Evolutionary conservation across 2,888 invertebrate genomes (phyloP).

Genomic region (Andricus curvator): DNA sequence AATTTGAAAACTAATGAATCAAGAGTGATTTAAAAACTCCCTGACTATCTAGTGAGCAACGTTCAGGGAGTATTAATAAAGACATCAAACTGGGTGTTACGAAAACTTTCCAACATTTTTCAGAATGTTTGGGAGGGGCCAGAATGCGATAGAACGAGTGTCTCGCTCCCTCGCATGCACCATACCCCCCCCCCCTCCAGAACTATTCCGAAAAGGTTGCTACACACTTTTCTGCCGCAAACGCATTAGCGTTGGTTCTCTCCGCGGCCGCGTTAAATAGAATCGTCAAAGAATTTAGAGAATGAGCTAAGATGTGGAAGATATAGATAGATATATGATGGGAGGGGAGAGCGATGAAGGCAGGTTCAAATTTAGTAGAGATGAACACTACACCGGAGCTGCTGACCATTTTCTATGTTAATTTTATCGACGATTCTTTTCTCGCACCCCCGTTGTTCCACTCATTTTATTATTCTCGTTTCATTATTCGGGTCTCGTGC

Average conservation of each 20-base stretch:
- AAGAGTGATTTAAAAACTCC: not conserved
- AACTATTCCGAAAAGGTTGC: too few relatives aligned
- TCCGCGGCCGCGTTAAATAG: not conserved
- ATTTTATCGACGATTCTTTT: conserved; percentile 7
- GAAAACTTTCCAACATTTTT: too few relatives aligned
- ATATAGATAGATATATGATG: conserved; percentile 7
- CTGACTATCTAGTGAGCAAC: not conserved
- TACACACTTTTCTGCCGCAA: too few relatives aligned
- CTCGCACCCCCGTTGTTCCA: not conserved
- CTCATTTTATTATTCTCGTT: conserved; percentile 7
- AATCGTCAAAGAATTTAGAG: not conserved
- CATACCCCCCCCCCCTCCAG: too few relatives aligned
- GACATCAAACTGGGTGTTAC: too few relatives aligned
- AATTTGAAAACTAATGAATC: not conserved
- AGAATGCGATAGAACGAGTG: too few relatives aligned
- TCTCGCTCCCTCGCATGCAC: too few relatives aligned
- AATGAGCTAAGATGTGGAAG: not conserved
- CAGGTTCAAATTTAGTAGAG: not conserved
- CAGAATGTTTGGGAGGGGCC: too few relatives aligned
- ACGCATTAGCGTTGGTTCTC: too few relatives aligned
- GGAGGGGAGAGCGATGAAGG: not conserved
- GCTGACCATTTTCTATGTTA: conserved; percentile 3
- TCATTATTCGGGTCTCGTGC: conserved; percentile 2
- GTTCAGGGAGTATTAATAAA: too few relatives aligned
- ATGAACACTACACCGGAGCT: not conserved